Evolutionary conservation across 2,888 invertebrate genomes (phyloP).

Genomic region (Meteorus colon): DNA sequence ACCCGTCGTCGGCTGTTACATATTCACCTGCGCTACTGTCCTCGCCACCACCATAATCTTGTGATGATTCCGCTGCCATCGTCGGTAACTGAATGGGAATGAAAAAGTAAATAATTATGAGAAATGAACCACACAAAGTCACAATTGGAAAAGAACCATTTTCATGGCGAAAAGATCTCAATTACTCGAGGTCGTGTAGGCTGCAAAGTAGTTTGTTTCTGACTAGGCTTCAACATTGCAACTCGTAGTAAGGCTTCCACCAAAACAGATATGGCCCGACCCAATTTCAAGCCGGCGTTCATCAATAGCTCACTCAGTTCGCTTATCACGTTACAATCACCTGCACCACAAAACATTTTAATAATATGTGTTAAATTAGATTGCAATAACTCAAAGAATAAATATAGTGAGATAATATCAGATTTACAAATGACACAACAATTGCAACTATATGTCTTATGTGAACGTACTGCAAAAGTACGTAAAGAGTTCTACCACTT

Average conservation of each 20-base stretch:
- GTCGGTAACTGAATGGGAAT: slow-evolving; percentile 61
- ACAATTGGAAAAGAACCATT: not conserved
- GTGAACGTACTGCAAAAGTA: not conserved
- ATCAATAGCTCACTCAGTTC: slow-evolving; percentile 63
- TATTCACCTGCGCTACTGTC: slow-evolving; percentile 71
- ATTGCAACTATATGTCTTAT: slow-evolving; percentile 43
- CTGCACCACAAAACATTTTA: slow-evolving; percentile 55
- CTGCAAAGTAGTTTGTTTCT: slow-evolving; percentile 75
- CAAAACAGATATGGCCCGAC: slow-evolving; percentile 68
- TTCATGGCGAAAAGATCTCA: slow-evolving; percentile 29
- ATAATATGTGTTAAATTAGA: slow-evolving; percentile 25
- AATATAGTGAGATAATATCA: slow-evolving; percentile 15
- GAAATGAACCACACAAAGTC: not conserved
- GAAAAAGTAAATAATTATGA: slow-evolving; percentile 21
- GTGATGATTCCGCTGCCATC: slow-evolving; percentile 65
- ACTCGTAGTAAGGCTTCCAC: slow-evolving; percentile 77
- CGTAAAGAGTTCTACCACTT: slow-evolving; percentile 1
- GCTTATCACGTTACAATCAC: slow-evolving; percentile 62
- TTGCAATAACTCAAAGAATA: not conserved
- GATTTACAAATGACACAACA: slow-evolving; percentile 20
- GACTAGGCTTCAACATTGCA: slow-evolving; percentile 75
- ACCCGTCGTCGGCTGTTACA: slow-evolving; percentile 78
- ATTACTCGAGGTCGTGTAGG: slow-evolving; percentile 75
- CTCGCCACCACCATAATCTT: slow-evolving; percentile 64
- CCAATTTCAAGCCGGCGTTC: slow-evolving; percentile 61